phyloP scores from a whole-genome alignment of 2,888 invertebrate species.

The Agrochola macilenta region DNA sequence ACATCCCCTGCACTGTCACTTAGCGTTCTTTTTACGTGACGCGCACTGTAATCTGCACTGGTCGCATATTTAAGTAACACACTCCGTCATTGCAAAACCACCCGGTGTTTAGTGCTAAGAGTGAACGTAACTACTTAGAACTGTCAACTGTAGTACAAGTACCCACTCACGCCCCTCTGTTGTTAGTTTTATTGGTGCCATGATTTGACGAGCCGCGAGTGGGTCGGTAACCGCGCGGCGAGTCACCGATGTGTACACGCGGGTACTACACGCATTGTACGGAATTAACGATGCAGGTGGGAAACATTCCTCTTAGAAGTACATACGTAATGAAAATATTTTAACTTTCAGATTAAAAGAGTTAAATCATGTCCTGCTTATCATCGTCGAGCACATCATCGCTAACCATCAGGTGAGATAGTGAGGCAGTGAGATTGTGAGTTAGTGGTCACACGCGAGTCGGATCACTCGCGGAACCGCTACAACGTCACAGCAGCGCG shows the following conservation, averaged over 20 bases:
- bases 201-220: constrained; percentile 13
- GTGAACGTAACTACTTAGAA: background rate
- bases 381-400: background rate
- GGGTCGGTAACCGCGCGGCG: background rate
- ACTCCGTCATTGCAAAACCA: background rate
- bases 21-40: no score
- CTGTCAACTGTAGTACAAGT: background rate
- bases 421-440: background rate
- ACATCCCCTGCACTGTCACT: no score
- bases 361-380: background rate
- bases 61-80: background rate
- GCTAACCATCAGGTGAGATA: background rate
- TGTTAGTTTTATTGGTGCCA: constrained; percentile 16
- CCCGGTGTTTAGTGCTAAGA: background rate
- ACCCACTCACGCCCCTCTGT: background rate
- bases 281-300: background rate
- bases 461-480: background rate
- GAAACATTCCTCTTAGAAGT: no score
- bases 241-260: background rate
- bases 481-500: background rate
- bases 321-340: background rate
- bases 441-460: background rate
- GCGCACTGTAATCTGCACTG: no score
- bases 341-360: background rate
- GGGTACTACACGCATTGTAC: background rate